Evolutionary conservation across 2,113 vertebrate species (phyloP), one percentile per base, ranked within the genome.

Genomic region (Ifrita kowaldi): DNA sequence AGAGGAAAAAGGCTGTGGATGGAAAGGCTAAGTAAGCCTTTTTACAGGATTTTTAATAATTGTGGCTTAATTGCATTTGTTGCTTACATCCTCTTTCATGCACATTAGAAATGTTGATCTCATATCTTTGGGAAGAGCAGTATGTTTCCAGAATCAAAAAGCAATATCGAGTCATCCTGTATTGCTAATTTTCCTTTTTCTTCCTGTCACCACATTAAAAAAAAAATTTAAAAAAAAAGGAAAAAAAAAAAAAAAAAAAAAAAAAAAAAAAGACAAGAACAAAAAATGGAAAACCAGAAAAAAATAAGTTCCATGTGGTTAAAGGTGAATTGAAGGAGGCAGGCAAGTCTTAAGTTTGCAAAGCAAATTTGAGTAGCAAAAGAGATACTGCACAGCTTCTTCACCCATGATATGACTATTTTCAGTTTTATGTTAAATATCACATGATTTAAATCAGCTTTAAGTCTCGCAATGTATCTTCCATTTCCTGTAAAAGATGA

Each of bases 111-210:
- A 78, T n/a, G 22, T 37, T 27, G 11, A 39, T 77, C 28, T 83
- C 22, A 23, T 32, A 15, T 53, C 19, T 74, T 78, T 82, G 37
- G 17, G 49, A 86, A 53, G 14, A 74, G 6, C 27, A 46, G 8
- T 32, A 46, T 41, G 42, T n/a, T 94, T 89, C 47, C 63, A 87
- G 41, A 74, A 77, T 53, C 11, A 65, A 62, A 87, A 95, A 73
- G 30, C 21, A 81, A 22, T n/a, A 75, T 71, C 12, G 6, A 46
- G 23, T 75, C 32, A 87, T 55, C 6, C 17, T 52, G 5, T 69
- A 75, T 63, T 62, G 32, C 9, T 59, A 2, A 35, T 65, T 76
- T 22, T 62, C 7, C 6, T 8, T 42, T 59, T 60, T 53, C 13
- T 11, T 4, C 18, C 23, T 68, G 16, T 50, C 14, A 75, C 5